Evolutionary conservation across 2,888 invertebrate genomes (phyloP), one percentile per base, ranked within the genome.

Genomic region (Metopia argyrocephala): DNA sequence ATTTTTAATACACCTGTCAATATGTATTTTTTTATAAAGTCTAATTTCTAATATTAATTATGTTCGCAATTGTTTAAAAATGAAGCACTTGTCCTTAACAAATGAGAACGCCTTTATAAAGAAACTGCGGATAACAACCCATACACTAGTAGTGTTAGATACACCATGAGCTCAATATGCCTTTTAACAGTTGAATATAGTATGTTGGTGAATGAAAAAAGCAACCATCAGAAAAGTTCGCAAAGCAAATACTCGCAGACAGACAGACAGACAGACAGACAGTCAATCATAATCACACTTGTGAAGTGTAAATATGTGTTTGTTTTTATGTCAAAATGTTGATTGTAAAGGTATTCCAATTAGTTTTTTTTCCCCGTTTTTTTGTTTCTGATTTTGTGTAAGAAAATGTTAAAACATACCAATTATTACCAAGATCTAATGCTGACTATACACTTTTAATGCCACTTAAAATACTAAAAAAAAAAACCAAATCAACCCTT

Each of bases 401-500:
- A 21, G 23, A 23, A 38, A 23, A 31, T 56, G 45, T 56, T 52
- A 54, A 45, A 71, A 56, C 15, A 71, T 62, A 62, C 50, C 71
- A 62, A 64, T 73, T 54, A 46, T 64, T 64, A 46, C 27, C 62
- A 46, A 56, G 71, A 54, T 73, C 45, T 56, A 62, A 45, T 18
- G 56, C 56, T 62, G 52, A 46, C 54, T 54, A 3, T 56, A 12
- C 38, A 25, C 50, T 61, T 61, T 21, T 70, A 5, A 70, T 64
- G 71, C 56, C 59, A 64, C 52, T 62, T 73, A 45, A 62, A 27
- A 21, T 73, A 20, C 45, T 23, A 31, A 46, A 20, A 48, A 0
- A 48, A 38, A 38, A 15, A 4, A 38, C 12, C 9, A 38, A 38
- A 38, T 15, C 9, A 9, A 38, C 38, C 38, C 9, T 38, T 38